A percentile compares a stretch with the other conserved stretches of the same genome.
phyloP scores from a whole-genome alignment of 2,113 vertebrate species.

The Damaliscus lunatus region DNA sequence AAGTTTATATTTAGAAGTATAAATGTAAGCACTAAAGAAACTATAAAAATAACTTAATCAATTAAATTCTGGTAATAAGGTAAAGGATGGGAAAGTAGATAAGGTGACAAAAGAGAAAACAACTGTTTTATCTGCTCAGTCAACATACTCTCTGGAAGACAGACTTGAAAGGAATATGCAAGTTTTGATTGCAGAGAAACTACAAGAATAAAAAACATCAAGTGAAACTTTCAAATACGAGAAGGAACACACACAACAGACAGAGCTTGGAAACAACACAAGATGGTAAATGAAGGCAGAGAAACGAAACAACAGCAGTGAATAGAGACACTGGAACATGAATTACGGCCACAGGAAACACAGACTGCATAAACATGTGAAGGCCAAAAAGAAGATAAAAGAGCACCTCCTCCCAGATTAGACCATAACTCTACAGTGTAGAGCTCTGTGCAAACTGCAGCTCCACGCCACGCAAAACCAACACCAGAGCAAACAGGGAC shows the following conservation, averaged over 20 bases:
- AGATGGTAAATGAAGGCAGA: too few species aligned
- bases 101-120: neutral
- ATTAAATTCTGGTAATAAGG: neutral
- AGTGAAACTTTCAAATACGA: neutral
- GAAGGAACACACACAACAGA: rapidly evolving
- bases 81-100: neutral
- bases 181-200: neutral
- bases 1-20: neutral
- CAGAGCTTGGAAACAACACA: neutral
- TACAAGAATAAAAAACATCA: neutral
- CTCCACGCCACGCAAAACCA: rapidly evolving
- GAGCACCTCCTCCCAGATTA: neutral
- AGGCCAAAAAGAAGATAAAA: neutral
- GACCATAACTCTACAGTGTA: rapidly evolving
- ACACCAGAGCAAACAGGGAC: neutral
- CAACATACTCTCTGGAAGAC: neutral
- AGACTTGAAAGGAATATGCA: neutral
- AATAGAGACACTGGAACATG: too few species aligned
- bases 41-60: neutral
- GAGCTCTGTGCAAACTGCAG: too few species aligned
- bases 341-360: neutral
- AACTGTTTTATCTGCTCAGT: neutral
- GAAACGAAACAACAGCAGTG: neutral
- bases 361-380: neutral
- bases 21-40: neutral